Base-by-base conservation (phyloP, 1,140 invertebrate genomes). In the Cherax quadricarinatus region DNA sequence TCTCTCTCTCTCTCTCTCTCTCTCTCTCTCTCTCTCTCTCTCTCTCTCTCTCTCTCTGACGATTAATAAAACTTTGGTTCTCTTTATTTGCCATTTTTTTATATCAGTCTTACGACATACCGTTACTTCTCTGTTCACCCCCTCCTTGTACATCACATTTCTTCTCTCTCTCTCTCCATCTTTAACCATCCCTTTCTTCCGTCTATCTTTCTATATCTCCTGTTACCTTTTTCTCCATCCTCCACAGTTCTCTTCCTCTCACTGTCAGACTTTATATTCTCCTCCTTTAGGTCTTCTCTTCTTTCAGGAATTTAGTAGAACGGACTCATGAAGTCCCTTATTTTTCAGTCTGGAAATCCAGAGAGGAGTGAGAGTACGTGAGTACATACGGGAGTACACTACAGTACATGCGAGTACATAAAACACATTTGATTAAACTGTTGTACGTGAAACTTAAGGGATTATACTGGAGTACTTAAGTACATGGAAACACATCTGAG, bases 231-330 rank as follows among this genome's bases (percentile, higher is more conserved):
- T 16, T 85, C 24, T 41, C 48, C 21, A 12, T 73, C 62, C 16
- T 30, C 41, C 60, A n/a, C 53, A 62, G 18, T 85, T 80, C 78
- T 80, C 78, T 80, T 30, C 41, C 78, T 80, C 6, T 80, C 49
- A 53, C 78, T 80, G 14, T 80, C 78, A 41, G 24, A 41, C 78
- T 80, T 30, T 80, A n/a, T 80, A n/a, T 80, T 30, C 41, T 30
- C 41, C 78, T 80, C 41, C 78, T 80, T 30, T 83, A 49, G 18
- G 49, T 41, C 30, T 2, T 41, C 30, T 41, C 30, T 41, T 41
- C 30, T 41, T 41, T 41, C 30, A 1, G 30, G 30, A 41, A 41
- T 41, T 41, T 41, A 41, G 2, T 41, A 41, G 30, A 0, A 41
- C 0, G 30, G 30, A 41, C 30, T 41, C 30, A 2, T 41, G 30